Percentiles rank a stretch among this genome's conserved stretches.
phyloP scores from a whole-genome alignment of 2,797 vertebrate genomes.

The Falco columbarius region DNA sequence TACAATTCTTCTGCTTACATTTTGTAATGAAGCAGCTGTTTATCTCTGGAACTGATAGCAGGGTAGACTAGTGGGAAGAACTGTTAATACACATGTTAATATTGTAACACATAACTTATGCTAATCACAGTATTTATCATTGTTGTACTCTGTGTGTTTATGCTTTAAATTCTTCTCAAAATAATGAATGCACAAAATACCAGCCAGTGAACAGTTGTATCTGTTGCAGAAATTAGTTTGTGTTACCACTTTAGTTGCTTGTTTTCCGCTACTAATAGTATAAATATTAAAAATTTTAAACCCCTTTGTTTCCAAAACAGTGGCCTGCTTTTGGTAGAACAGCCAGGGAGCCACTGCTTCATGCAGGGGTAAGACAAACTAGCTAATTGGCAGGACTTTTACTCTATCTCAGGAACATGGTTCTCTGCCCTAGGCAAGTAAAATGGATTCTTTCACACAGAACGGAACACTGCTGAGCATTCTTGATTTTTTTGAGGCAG shows the following conservation, averaged over 20 bases:
- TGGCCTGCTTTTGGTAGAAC: neutral
- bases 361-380: neutral
- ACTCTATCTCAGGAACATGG: neutral
- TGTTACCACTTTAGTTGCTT: neutral
- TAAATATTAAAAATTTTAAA: neutral
- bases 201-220: neutral
- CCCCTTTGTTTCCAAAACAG: neutral
- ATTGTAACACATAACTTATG: neutral
- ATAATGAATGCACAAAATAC: neutral
- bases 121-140: neutral
- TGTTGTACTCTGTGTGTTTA: neutral
- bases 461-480: neutral
- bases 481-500: neutral
- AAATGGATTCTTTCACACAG: neutral
- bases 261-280: neutral
- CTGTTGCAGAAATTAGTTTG: neutral
- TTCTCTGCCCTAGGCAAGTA: neutral
- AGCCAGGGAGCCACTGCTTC: neutral
- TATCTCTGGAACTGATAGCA: neutral
- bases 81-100: neutral
- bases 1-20: neutral
- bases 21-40: neutral
- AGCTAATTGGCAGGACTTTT: neutral
- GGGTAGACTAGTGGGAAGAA: neutral
- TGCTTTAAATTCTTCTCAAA: neutral